These are phyloP conservation scores for Gopherus flavomarginatus DNA, from an alignment of 2,113 vertebrate species.

Conservation along the genomic window DNA sequence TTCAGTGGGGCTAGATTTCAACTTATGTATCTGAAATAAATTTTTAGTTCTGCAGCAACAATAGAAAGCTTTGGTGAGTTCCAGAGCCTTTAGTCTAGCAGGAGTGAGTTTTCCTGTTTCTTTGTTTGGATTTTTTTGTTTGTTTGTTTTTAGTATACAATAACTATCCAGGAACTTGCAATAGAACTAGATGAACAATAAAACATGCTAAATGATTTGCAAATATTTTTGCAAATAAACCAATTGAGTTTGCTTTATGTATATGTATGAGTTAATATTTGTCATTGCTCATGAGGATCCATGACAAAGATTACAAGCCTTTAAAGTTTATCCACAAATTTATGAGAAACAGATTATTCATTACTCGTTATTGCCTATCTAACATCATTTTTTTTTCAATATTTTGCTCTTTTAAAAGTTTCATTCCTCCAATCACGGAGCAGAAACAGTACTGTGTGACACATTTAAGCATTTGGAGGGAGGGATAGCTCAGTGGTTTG, in stretches of 20 bases:
- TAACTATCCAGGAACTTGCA: slow-evolving; percentile 14
- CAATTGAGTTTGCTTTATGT: neutral
- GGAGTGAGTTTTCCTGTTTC: neutral
- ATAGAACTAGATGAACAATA: slow-evolving; percentile 11
- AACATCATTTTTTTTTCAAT: neutral
- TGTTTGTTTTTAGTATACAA: slow-evolving; percentile 18
- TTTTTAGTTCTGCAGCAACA: neutral
- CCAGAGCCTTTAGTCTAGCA: neutral
- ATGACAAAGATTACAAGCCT: slow-evolving; percentile 26
- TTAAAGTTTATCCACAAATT: neutral
- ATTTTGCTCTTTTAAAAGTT: neutral
- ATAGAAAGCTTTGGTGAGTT: neutral
- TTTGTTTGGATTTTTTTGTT: neutral
- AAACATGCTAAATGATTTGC: slow-evolving; percentile 54
- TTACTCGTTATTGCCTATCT: neutral
- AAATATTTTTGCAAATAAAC: slow-evolving; percentile 21
- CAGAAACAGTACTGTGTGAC: neutral
- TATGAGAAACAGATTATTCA: neutral
- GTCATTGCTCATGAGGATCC: slow-evolving; percentile 34
- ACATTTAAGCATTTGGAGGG: neutral
- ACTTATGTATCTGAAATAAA: neutral
- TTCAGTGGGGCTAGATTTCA: neutral
- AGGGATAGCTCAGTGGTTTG: no score
- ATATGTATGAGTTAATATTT: slow-evolving; percentile 24
- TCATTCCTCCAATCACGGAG: neutral